Conservation (phyloP, 37 sponge, comb jelly and placozoan genomes). For the Bolinopsis microptera region DNA sequence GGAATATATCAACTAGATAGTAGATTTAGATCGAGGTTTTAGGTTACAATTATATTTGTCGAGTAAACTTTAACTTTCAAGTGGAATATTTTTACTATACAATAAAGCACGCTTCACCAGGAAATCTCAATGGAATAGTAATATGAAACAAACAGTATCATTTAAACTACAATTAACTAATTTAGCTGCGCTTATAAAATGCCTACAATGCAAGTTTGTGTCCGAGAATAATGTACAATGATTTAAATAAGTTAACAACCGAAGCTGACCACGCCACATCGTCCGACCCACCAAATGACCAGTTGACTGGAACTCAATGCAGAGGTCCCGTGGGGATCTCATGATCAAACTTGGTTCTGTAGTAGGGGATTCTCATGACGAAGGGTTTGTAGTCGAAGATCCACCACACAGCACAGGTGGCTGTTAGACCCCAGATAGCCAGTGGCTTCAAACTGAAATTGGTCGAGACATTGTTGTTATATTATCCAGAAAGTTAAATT, state of each 20-base stretch:
- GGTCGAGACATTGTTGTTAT: too few species aligned
- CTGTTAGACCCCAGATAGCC: constrained; percentile 41
- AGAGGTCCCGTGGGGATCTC: constrained; percentile 61
- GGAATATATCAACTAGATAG: too few species aligned
- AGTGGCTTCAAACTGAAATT: constrained; percentile 6
- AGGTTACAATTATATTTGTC: too few species aligned
- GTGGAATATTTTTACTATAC: too few species aligned
- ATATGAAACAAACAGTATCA: not conserved
- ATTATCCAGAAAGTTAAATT: too few species aligned
- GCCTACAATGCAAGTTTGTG: too few species aligned
- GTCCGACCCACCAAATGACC: not conserved
- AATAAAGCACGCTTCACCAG: too few species aligned
- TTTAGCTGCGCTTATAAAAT: not conserved
- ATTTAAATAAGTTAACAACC: not conserved
- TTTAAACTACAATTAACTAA: not conserved
- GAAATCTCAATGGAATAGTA: too few species aligned
- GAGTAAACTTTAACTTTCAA: too few species aligned
- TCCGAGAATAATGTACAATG: not conserved
- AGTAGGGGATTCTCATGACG: constrained; percentile 30
- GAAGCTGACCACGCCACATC: not conserved
- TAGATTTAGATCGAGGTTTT: too few species aligned
- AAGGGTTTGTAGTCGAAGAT: constrained; percentile 24
- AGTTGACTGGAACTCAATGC: not conserved
- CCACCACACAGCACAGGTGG: not conserved
- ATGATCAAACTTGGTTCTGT: constrained; percentile 64